Percentiles rank a stretch among this genome's conserved stretches.
Conservation (phyloP, 2,797 vertebrate species). For the Sorex maritimensis region DNA sequence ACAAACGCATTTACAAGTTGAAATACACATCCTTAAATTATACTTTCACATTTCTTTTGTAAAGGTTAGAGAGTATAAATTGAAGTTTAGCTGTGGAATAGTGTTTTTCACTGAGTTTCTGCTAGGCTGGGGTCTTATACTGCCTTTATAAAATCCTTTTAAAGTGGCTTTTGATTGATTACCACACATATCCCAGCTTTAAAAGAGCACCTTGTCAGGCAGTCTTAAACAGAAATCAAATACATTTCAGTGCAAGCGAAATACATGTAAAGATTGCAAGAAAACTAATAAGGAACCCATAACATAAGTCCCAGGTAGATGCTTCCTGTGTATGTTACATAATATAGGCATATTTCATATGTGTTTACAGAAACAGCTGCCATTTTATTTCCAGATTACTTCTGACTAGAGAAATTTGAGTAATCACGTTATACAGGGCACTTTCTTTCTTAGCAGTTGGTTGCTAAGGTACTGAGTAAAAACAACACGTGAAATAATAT, state of each 20-base stretch:
- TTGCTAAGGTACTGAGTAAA: slow-evolving; percentile 85
- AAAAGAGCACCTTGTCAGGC: background rate
- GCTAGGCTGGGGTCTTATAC: background rate
- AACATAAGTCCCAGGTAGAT: slow-evolving; percentile 28
- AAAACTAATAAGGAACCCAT: slow-evolving; percentile 5
- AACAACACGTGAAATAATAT: slow-evolving; percentile 83
- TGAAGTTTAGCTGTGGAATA: background rate
- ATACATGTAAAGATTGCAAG: slow-evolving; percentile 43
- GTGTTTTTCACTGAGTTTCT: background rate
- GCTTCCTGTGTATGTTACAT: slow-evolving; percentile 2
- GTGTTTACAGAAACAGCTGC: background rate
- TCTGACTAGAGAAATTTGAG: slow-evolving; percentile 72
- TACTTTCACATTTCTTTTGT: slow-evolving; percentile 41
- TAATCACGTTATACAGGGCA: slow-evolving; percentile 69
- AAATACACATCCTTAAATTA: slow-evolving; percentile 52
- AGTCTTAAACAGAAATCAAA: slow-evolving; percentile 52
- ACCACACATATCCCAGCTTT: slow-evolving; percentile 16
- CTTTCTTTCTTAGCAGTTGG: slow-evolving; percentile 83
- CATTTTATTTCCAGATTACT: slow-evolving; percentile 60
- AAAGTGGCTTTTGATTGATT: slow-evolving; percentile 29
- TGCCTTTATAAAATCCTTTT: background rate
- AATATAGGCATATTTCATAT: background rate
- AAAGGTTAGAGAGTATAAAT: background rate
- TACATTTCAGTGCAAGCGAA: background rate
- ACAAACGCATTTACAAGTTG: slow-evolving; percentile 24